These are phyloP conservation scores for Charanyca ferruginea DNA, from an alignment of 2,888 invertebrate species.

Conservation along the genomic window DNA sequence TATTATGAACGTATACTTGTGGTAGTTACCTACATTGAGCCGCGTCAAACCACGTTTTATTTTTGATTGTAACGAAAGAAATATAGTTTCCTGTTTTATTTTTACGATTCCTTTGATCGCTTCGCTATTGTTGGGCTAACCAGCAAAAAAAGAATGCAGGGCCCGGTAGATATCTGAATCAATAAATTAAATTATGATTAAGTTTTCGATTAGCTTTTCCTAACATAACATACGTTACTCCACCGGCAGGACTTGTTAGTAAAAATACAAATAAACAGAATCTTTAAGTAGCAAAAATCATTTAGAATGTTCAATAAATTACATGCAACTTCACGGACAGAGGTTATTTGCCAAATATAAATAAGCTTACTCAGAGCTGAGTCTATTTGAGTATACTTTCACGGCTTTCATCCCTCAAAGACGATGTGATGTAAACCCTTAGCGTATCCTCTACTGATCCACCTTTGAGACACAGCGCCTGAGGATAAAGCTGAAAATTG, in stretches of 20 bases:
- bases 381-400: slow-evolving; percentile 42
- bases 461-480: slow-evolving; percentile 20
- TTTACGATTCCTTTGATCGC: no score
- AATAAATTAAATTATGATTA: background rate
- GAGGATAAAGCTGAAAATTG: slow-evolving; percentile 41
- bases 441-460: slow-evolving; percentile 49
- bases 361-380: slow-evolving; percentile 21
- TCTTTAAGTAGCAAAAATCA: background rate
- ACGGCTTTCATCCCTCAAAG: slow-evolving; percentile 23
- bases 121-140: no score
- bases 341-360: slow-evolving; percentile 32
- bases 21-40: background rate
- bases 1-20: background rate
- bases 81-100: background rate
- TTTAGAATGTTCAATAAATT: background rate
- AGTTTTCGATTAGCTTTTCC: background rate
- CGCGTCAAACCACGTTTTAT: slow-evolving; percentile 1
- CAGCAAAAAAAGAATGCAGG: no score
- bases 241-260: no score
- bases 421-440: slow-evolving; percentile 25
- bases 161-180: background rate
- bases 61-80: slow-evolving; percentile 10
- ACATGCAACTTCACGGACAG: slow-evolving; percentile 13
- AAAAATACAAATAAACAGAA: background rate
- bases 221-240: no score